Evolutionary conservation across 2,113 vertebrate genomes (phyloP), one percentile per base, ranked within the genome.

Genomic region (Haliaeetus leucogaster): DNA sequence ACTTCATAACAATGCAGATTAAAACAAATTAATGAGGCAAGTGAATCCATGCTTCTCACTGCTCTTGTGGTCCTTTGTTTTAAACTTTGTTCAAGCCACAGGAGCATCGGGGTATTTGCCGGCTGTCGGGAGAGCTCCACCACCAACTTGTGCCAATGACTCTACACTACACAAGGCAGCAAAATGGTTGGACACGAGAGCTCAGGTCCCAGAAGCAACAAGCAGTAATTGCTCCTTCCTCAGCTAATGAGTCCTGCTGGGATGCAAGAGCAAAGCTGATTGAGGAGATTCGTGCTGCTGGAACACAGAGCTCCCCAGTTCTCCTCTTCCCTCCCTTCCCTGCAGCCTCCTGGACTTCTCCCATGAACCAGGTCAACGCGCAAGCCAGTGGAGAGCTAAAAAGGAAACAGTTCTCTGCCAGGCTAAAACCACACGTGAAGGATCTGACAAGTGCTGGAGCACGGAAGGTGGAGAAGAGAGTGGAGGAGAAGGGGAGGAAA

Each of bases 351-450:
- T 34, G 65, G 73, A 67, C 1, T 2, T 42, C 52, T 47, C 92
- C 84, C 56, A 13, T 17, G 74, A 85, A 34, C 47, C 47, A 85
- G 78, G 78, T 43, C 88, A 96, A 32, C 0, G 0, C 68, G 84
- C 2, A 20, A 86, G 52, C 13, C 58, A 12, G 36, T 5, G 12
- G 8, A 86, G 65, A 63, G 18, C 42, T 55, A 15, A 3, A 10
- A 38, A 74, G 23, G 17, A 77, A 86, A 85, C 32, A 27, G 8
- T 29, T 63, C 47, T 55, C n/a, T 71, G 61, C 84, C 88, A 68
- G 70, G 32, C 74, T 67, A 76, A 93, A 94, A 94, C 56, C 88
- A 79, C 56, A 85, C n/a, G 16, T 13, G 48, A 90, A 93, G 65
- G 82, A 79, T 85, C 45, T 95, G 90, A 84, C 77, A 71, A 72